Evolutionary conservation across 2,113 vertebrate species (phyloP), one percentile per base, ranked within the genome.

Genomic region (Takifugu flavidus): DNA sequence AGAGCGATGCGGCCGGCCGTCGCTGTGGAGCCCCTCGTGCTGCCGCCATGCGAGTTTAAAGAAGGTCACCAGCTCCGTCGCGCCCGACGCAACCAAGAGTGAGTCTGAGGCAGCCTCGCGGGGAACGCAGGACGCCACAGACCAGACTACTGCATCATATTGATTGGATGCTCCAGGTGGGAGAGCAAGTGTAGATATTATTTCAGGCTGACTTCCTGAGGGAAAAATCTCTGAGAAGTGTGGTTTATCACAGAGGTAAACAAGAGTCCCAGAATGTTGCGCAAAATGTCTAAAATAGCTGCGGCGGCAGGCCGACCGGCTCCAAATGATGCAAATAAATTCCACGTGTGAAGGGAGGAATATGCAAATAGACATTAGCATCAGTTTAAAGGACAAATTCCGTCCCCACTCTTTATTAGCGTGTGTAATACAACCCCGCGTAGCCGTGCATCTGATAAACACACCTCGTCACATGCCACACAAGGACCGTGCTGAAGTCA

Each of bases 61-160:
- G 34, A 46, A 46, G 52, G 13, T 61, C 68, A 64, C 74, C 51
- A 80, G 73, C 53, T 54, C 11, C 1, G 56, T 53, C 68, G 42
- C 47, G 7, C 50, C 59, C 15, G 42, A 59, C 56, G 58, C 2
- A 3, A 62, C 52, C 65, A 20, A 59, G 60, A 12, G 44, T 28
- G 69, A 43, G 64, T 64, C 54, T 51, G 31, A 71, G 44, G 51
- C 55, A 25, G 55, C 42, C 25, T 62, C 12, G 12, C 7, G 31
- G 53, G 65, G 74, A 66, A 66, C 68, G 45, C 61, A 60, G 2
- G 27, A 13, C 58, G 31, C 57, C n/a, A 52, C 29, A 53, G 58
- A 49, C 49, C 46, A 31, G 20, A 64, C 49, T 54, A 27, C 45
- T 49, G 61, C 63, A 55, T 51, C 66, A 13, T 53, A 74, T 69